A percentile compares a stretch with the other conserved stretches of the same genome.
These are phyloP conservation scores for Epirrhoe alternata DNA, from an alignment of 2,888 invertebrate species.

Conservation along the genomic window DNA sequence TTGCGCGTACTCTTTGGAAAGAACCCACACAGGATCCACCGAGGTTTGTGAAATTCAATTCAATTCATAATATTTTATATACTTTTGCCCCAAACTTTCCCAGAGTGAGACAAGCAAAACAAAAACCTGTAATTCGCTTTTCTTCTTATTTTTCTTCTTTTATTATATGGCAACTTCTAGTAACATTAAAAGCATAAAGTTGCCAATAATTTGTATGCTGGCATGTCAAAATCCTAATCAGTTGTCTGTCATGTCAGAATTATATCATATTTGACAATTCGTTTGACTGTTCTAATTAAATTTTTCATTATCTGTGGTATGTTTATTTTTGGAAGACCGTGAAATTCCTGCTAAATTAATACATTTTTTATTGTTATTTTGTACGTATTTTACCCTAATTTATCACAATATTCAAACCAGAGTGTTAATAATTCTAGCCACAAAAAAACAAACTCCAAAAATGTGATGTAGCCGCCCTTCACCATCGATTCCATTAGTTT, in stretches of 20 bases:
- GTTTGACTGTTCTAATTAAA: not conserved
- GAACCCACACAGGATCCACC: too few species aligned
- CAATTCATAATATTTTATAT: too few species aligned
- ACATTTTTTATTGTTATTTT: constrained; percentile 43
- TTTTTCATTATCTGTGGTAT: constrained; percentile 45
- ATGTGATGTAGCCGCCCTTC: not conserved
- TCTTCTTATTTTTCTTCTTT: too few species aligned
- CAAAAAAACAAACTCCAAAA: not conserved
- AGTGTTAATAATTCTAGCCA: not conserved
- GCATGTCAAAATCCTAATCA: too few species aligned
- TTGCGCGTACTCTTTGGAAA: too few species aligned
- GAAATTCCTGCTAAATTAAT: constrained; percentile 46
- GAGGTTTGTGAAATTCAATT: too few species aligned
- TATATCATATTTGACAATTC: not conserved
- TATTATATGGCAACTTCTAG: too few species aligned
- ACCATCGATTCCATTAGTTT: constrained; percentile 35
- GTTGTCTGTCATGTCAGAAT: not conserved
- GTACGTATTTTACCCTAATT: constrained; percentile 50
- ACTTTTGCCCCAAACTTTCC: too few species aligned
- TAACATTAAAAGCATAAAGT: too few species aligned
- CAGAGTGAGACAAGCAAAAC: too few species aligned
- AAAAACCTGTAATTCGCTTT: too few species aligned
- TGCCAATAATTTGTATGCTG: too few species aligned
- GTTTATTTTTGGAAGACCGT: constrained; percentile 65
- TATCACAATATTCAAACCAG: not conserved